These are phyloP conservation scores for Dione vanillae DNA, from an alignment of 2,888 invertebrate species.

Conservation along the genomic window DNA sequence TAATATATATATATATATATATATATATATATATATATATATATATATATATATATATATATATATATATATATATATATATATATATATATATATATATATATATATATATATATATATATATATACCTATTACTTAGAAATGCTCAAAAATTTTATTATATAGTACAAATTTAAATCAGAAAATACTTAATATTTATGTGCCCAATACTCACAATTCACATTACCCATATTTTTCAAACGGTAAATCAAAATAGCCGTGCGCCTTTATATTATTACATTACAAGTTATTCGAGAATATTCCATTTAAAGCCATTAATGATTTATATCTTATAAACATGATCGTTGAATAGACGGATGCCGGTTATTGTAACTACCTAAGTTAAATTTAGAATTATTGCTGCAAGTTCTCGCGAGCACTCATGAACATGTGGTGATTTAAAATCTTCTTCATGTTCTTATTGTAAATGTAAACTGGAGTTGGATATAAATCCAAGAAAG, in stretches of 20 bases:
- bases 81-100: too few relatives aligned
- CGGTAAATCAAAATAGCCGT: not conserved
- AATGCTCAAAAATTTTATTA: too few relatives aligned
- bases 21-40: too few relatives aligned
- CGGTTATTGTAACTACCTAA: constrained; percentile 66
- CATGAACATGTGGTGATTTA: constrained; percentile 52
- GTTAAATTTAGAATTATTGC: constrained; percentile 67
- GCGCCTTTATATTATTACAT: not conserved
- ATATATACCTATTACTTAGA: too few relatives aligned
- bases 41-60: too few relatives aligned
- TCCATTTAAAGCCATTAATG: constrained; percentile 52
- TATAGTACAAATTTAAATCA: too few relatives aligned
- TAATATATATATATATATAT: too few relatives aligned
- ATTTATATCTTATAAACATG: constrained; percentile 76
- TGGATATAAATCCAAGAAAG: too few relatives aligned
- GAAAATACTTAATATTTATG: too few relatives aligned
- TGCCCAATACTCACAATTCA: too few relatives aligned
- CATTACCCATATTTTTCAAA: not conserved
- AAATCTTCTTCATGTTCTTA: constrained; percentile 25
- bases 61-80: too few relatives aligned
- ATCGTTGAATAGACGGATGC: constrained; percentile 69
- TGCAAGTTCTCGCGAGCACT: constrained; percentile 53
- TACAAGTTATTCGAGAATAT: constrained; percentile 38
- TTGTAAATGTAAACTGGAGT: not conserved
- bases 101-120: too few relatives aligned